phyloP scores from a whole-genome alignment of 2,888 invertebrate genomes.

The Epinotia bilunana region DNA sequence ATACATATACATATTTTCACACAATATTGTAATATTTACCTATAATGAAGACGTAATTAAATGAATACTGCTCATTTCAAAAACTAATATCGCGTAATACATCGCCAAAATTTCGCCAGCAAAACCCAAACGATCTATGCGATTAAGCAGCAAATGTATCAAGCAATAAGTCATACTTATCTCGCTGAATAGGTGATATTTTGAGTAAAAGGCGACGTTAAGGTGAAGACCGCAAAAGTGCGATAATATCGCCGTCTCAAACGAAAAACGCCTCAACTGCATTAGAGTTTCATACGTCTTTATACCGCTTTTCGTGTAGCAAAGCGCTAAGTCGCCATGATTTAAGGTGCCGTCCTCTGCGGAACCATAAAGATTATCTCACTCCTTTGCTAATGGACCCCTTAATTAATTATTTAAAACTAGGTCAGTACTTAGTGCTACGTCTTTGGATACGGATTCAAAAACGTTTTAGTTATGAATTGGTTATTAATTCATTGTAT shows the following conservation, averaged over 20 bases:
- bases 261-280: constrained; percentile 4
- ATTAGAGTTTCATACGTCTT: neutral
- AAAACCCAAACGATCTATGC: constrained; percentile 8
- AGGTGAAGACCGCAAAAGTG: constrained; percentile 55
- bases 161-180: constrained; percentile 58
- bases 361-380: constrained; percentile 76
- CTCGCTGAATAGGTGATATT: constrained; percentile 62
- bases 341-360: constrained; percentile 63
- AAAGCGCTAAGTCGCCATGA: constrained; percentile 53
- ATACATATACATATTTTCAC: no score
- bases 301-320: neutral
- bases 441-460: constrained; percentile 4
- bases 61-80: neutral
- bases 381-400: constrained; percentile 66
- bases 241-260: constrained; percentile 54
- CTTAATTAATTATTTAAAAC: constrained; percentile 75
- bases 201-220: constrained; percentile 65
- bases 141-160: constrained; percentile 13
- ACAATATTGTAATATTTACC: no score
- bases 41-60: no score
- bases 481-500: neutral
- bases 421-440: constrained; percentile 50
- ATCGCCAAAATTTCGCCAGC: constrained; percentile 12
- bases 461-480: constrained; percentile 4
- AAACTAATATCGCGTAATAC: neutral